These are phyloP conservation scores for Schizothorax lantsangensis DNA, from an alignment of 2,797 vertebrate species.

Conservation along the genomic window DNA sequence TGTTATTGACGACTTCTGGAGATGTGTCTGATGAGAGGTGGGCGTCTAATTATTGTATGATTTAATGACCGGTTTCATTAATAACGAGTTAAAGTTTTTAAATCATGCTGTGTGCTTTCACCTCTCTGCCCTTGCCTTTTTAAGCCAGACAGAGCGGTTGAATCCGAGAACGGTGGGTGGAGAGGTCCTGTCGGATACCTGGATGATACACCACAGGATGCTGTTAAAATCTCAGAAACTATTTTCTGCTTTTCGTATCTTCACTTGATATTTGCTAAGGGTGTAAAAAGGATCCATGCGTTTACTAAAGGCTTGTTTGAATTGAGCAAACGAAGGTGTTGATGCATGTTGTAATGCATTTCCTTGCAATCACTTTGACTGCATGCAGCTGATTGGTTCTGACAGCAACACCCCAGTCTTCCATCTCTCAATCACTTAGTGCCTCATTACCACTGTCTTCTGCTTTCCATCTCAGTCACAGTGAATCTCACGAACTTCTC, in stretches of 20 bases:
- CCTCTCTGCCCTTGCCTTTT: conserved; percentile 53
- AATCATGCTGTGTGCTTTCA: conserved; percentile 59
- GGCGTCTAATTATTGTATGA: conserved; percentile 63
- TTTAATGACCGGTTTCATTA: conserved; percentile 62
- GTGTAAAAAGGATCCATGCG: background rate
- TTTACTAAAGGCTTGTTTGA: conserved; percentile 32
- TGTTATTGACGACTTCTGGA: conserved; percentile 58
- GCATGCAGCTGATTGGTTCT: conserved; percentile 73
- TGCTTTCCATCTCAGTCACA: conserved; percentile 41
- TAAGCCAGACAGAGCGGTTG: conserved; percentile 46
- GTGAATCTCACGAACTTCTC: conserved; percentile 51
- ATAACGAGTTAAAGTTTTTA: conserved; percentile 61
- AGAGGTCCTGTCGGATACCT: conserved; percentile 38
- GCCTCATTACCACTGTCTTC: conserved; percentile 36
- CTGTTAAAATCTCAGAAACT: conserved; percentile 9
- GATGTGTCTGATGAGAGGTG: conserved; percentile 56
- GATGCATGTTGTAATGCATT: conserved; percentile 62
- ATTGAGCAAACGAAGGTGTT: conserved; percentile 38
- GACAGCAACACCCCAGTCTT: conserved; percentile 66
- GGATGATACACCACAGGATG: conserved; percentile 20
- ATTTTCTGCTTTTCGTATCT: background rate
- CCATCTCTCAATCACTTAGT: conserved; percentile 58
- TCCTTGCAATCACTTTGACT: conserved; percentile 61
- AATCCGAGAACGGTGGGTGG: conserved; percentile 52
- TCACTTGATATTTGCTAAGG: background rate